Conservation (phyloP, 2,797 vertebrate species). For the Rhyacichthys aspro region DNA sequence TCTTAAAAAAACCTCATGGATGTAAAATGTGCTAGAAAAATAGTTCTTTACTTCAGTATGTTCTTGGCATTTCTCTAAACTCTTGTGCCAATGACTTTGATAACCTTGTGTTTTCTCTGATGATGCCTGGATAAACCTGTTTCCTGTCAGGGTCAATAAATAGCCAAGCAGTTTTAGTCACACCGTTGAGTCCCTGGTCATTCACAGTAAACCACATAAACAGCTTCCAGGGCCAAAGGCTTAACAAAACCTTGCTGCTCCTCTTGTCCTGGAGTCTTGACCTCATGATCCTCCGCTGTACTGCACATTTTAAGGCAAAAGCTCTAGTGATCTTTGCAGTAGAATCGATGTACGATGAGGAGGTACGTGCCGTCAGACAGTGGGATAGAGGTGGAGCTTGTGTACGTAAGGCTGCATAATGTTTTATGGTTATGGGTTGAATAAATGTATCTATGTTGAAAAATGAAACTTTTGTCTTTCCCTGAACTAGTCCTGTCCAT, state of each 20-base stretch:
- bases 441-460: slow-evolving; percentile 61
- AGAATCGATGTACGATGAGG: slow-evolving; percentile 20
- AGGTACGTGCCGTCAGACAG: slow-evolving; percentile 40
- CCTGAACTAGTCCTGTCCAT: slow-evolving; percentile 33
- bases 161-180: slow-evolving; percentile 10
- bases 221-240: slow-evolving; percentile 1
- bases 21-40: slow-evolving; percentile 22
- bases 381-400: slow-evolving; percentile 28
- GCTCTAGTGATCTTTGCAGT: too few species aligned
- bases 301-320: too few species aligned
- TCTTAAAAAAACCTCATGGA: slow-evolving; percentile 31
- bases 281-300: slow-evolving; percentile 24
- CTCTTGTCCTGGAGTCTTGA: slow-evolving; percentile 13
- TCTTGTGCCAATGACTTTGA: slow-evolving; percentile 56
- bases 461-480: slow-evolving; percentile 54
- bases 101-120: slow-evolving; percentile 35
- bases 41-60: slow-evolving; percentile 29
- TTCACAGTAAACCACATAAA: slow-evolving; percentile 28
- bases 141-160: slow-evolving; percentile 18
- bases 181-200: slow-evolving; percentile 12
- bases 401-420: slow-evolving; percentile 52
- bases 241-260: slow-evolving; percentile 17
- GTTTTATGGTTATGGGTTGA: slow-evolving; percentile 62
- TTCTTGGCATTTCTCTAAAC: slow-evolving; percentile 48
- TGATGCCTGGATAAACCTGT: slow-evolving; percentile 20